Percentiles rank a stretch among this genome's conserved stretches.
phyloP scores from a whole-genome alignment of 2,113 vertebrate species.

The Ophthalmolycus amberensis region DNA sequence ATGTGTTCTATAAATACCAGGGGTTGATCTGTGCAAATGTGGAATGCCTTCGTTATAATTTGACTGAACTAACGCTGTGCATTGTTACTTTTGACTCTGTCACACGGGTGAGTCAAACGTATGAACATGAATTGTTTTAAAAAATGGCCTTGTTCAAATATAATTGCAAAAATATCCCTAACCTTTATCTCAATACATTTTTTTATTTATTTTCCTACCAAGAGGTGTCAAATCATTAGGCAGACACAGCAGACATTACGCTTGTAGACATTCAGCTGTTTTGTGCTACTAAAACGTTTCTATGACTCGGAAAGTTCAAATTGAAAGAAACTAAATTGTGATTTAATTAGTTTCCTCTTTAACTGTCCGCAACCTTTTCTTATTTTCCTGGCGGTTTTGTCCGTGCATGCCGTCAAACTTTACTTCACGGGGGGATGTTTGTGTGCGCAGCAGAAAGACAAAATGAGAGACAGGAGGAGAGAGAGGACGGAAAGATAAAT shows the following conservation, averaged over 20 bases:
- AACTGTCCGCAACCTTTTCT: constrained; percentile 21
- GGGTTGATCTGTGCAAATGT: too few relatives aligned
- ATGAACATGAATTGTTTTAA: too few relatives aligned
- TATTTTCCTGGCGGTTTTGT: neutral
- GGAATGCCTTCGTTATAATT: too few relatives aligned
- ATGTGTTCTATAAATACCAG: too few relatives aligned
- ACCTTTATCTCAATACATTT: too few relatives aligned
- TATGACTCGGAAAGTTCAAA: neutral
- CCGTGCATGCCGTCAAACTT: constrained; percentile 11
- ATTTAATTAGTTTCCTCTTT: constrained; percentile 19
- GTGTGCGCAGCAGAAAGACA: constrained; percentile 3
- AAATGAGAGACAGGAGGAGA: constrained; percentile 17
- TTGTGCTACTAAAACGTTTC: neutral
- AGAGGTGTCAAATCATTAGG: neutral
- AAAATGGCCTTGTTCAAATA: too few relatives aligned
- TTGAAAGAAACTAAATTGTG: neutral
- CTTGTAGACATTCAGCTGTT: neutral
- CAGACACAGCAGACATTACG: neutral
- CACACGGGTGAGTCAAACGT: too few relatives aligned
- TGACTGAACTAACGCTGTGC: too few relatives aligned
- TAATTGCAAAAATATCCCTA: too few relatives aligned
- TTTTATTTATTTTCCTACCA: too few relatives aligned
- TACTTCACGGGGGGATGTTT: constrained; percentile 8
- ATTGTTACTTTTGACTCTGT: too few relatives aligned
- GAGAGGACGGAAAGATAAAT: constrained; percentile 31